These are phyloP conservation scores for Chelonoidis abingdonii DNA, from an alignment of 2,113 vertebrate species.

Conservation along the genomic window DNA sequence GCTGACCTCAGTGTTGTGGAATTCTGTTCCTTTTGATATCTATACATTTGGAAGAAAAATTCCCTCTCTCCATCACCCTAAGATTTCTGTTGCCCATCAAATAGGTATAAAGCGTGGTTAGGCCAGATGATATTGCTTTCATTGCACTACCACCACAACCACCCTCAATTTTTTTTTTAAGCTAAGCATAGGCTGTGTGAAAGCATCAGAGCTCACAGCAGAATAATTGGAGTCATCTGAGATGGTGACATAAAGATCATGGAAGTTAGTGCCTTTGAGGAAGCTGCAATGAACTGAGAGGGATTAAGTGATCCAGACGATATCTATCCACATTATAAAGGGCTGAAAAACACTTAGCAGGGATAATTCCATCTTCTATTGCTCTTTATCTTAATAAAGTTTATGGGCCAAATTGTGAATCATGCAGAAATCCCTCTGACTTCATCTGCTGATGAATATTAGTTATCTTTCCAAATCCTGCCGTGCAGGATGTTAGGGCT, in stretches of 20 bases:
- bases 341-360: not conserved
- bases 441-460: conserved; percentile 13
- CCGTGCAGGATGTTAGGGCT: not conserved
- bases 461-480: not conserved
- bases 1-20: conserved; percentile 25
- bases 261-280: conserved; percentile 41
- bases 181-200: conserved; percentile 50
- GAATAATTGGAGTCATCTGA: conserved; percentile 48
- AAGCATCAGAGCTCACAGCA: conserved; percentile 67
- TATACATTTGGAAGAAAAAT: conserved; percentile 50
- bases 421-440: not conserved
- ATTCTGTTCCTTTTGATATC: conserved; percentile 33
- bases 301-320: conserved; percentile 21
- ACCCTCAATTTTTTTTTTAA: conserved; percentile 64
- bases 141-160: conserved; percentile 34
- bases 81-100: not conserved
- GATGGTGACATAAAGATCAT: conserved; percentile 45
- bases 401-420: not conserved
- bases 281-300: conserved; percentile 38
- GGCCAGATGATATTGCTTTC: conserved; percentile 44
- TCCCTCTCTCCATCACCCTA: not conserved
- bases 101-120: conserved; percentile 12
- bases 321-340: conserved; percentile 23
- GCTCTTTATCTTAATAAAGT: conserved; percentile 5
- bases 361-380: conserved; percentile 20